Base-by-base conservation (phyloP, 2,113 vertebrate genomes). In the Zeus faber region DNA sequence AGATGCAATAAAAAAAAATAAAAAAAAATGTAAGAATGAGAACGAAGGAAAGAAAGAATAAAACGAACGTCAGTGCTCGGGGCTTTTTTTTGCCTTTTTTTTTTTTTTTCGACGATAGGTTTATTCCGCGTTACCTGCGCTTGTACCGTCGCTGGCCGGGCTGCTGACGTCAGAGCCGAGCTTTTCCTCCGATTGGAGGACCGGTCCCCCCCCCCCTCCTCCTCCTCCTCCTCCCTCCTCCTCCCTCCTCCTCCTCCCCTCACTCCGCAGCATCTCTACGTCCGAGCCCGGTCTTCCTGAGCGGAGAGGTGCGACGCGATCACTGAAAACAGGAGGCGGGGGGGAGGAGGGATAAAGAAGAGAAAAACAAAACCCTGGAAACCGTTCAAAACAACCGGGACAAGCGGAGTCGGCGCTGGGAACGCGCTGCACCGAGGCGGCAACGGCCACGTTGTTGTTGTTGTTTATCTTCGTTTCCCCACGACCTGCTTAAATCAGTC, bases 101-200 rank as follows among this genome's bases (percentile, higher is more conserved):
- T n/a, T n/a, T n/a, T n/a, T n/a, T n/a, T n/a, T n/a, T n/a, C n/a
- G n/a, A n/a, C n/a, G n/a, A n/a, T n/a, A n/a, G n/a, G n/a, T n/a
- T n/a, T n/a, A 37, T 11, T 37, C 33, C 53, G 53, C 48, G 47
- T 52, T 61, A 85, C 82, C 83, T 86, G 81, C 64, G 24, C 23
- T 17, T 25, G 65, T 65, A 69, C 70, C 49, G 62, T 37, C 47
- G 58, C 64, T 65, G 60, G 52, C 56, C 46, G 46, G 48, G 29
- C 58, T 16, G 22, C 29, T 25, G 54, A 39, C 77, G 67, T 81
- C 74, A 81, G 65, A 2, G 16, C 46, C 3, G 60, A 35, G 26
- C 13, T 40, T 29, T 54, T 6, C n/a, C 57, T 56, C 74, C 77
- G 75, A 86, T 87, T 62, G 85, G 71, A 39, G 24, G 60, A 53